Base-by-base conservation (phyloP, 1,140 invertebrate genomes). In the Bombus sibiricus region DNA sequence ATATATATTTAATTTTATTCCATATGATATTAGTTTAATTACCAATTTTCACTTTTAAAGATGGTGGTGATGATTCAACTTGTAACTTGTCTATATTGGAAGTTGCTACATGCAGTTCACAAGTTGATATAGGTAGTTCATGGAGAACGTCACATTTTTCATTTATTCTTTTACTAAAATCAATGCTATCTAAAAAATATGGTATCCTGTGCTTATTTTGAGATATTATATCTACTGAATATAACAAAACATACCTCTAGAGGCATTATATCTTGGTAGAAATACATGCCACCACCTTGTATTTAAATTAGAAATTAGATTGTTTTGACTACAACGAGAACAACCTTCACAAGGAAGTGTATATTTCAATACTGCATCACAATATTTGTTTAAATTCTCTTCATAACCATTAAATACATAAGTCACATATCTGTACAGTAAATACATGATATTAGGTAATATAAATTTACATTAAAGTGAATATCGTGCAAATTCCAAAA, bases 311-410 rank as follows among this genome's bases (percentile, higher is more conserved):
- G 34, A 15, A 64, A 75, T 47, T 62, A 91, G 87, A 62, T 93
- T 80, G 81, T 95, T 92, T 57, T 92, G 88, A 92, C 95, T 96
- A 92, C 98, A 98, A 88, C 97, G 97, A n/a, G 96, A 96, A 93
- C 98, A 99, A n/a, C 98, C 98, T 39, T 94, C 83, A 93, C 98
- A 99, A 1, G 98, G 97, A 10, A 96, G 96, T 6, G 97, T 97
- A 92, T 98, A 99, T 72, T 96, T 96, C 28, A 99, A 93, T 9
- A 96, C 93, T 10, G 97, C 97, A 92, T 97, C 95, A 93, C 97
- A 96, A 81, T 97, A 95, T 97, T 97, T 97, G 83, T 96, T 96
- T 28, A 97, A 90, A 74, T 96, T 95, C 86, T 95, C 95, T 91
- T 97, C 97, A 87, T 97, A 97, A 1, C 97, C 97, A 93, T 97